phyloP scores from a whole-genome alignment of 2,888 invertebrate species.

The Eupithecia subumbrata region DNA sequence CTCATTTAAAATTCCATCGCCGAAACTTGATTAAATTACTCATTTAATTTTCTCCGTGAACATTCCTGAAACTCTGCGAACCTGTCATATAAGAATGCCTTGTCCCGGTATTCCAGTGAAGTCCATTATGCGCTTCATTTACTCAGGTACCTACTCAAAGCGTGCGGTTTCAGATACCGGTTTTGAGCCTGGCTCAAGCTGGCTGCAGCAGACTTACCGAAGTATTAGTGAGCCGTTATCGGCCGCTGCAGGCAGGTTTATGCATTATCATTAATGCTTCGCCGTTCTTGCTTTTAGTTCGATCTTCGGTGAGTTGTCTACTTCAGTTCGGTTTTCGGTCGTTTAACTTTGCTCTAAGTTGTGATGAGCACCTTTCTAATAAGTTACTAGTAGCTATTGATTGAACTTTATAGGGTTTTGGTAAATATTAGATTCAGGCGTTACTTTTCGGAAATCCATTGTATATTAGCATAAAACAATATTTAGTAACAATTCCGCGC shows the following conservation, averaged over 20 bases:
- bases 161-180: conserved; percentile 59
- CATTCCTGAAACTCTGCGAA: not conserved
- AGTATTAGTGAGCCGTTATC: conserved; percentile 62
- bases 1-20: not conserved
- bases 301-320: conserved; percentile 15
- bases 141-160: conserved; percentile 46
- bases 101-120: conserved; percentile 30
- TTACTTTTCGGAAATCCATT: no score
- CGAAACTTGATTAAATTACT: not conserved
- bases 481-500: no score
- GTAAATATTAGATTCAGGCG: no score
- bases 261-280: conserved; percentile 40
- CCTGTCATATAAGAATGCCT: conserved; percentile 25
- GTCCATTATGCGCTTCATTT: conserved; percentile 53
- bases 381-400: not conserved
- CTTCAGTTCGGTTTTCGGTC: conserved; percentile 8
- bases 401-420: not conserved
- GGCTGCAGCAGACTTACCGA: conserved; percentile 57
- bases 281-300: conserved; percentile 33
- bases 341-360: conserved; percentile 4
- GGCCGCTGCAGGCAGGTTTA: conserved; percentile 37
- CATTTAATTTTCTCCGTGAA: not conserved
- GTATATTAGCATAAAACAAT: no score
- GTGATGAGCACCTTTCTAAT: not conserved
- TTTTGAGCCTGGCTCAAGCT: conserved; percentile 51